Conservation (phyloP, 2,888 invertebrate genomes). For the Cabera pusaria region DNA sequence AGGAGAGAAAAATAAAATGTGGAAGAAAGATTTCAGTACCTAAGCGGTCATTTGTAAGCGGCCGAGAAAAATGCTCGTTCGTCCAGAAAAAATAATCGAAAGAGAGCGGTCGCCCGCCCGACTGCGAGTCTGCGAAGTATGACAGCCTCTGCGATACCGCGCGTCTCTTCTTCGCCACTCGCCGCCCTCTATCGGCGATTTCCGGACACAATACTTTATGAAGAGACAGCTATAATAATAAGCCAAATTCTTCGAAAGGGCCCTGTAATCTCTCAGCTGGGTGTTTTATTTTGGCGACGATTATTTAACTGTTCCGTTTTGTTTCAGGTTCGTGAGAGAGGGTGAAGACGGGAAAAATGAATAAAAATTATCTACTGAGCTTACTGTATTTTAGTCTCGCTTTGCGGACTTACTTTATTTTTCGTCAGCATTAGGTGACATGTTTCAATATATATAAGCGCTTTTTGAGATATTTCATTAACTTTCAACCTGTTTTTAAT, state of each 20-base stretch:
- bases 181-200: slow-evolving; percentile 31
- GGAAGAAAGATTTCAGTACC: slow-evolving; percentile 68
- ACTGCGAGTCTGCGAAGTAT: no score
- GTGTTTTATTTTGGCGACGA: slow-evolving; percentile 15
- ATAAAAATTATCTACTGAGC: no score
- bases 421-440: no score
- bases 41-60: slow-evolving; percentile 78
- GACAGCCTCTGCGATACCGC: no score
- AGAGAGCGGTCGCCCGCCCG: slow-evolving; percentile 11
- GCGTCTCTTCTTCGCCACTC: no score
- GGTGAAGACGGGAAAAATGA: not conserved
- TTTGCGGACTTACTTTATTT: no score
- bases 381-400: no score
- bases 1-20: slow-evolving; percentile 67
- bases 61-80: slow-evolving; percentile 73
- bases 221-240: slow-evolving; percentile 28
- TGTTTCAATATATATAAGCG: no score
- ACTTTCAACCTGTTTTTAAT: no score
- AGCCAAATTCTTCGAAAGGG: slow-evolving; percentile 21
- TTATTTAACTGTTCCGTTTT: slow-evolving; percentile 15
- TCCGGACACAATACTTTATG: slow-evolving; percentile 31
- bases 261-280: slow-evolving; percentile 17
- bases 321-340: slow-evolving; percentile 3
- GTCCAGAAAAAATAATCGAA: slow-evolving; percentile 72
- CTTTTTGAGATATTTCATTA: no score